Evolutionary conservation across 2,888 invertebrate species (phyloP).

Genomic region (Tetranychus truncatus): DNA sequence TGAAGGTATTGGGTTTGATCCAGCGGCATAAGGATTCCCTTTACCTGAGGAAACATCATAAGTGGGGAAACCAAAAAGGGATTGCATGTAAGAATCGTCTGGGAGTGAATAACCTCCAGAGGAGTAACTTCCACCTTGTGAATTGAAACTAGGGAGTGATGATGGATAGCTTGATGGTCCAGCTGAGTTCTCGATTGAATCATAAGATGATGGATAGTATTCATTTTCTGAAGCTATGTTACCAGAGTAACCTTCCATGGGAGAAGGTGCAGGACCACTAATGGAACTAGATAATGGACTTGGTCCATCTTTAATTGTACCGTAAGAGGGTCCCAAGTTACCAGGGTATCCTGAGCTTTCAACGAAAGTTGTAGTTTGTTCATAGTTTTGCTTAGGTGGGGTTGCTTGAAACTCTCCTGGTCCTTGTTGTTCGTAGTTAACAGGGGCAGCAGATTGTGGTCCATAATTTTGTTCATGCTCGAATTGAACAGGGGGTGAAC

Average conservation of each 20-base stretch:
- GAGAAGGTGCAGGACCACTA: background rate
- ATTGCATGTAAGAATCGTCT: constrained; percentile 1
- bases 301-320: background rate
- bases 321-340: background rate
- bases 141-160: background rate
- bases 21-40: constrained; percentile 3
- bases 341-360: background rate
- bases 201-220: background rate
- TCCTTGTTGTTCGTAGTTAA: background rate
- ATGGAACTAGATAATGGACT: background rate
- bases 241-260: constrained; percentile 4
- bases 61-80: background rate
- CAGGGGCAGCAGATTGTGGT: background rate
- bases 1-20: background rate
- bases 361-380: background rate
- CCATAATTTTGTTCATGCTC: background rate
- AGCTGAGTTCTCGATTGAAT: background rate
- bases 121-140: background rate
- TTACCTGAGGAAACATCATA: background rate
- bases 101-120: constrained; percentile 2
- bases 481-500: background rate
- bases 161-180: background rate
- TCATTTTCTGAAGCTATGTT: background rate
- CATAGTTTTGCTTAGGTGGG: background rate
- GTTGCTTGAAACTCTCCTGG: background rate